Evolutionary conservation across 2,797 vertebrate species (phyloP).

Genomic region (Morus bassanus): DNA sequence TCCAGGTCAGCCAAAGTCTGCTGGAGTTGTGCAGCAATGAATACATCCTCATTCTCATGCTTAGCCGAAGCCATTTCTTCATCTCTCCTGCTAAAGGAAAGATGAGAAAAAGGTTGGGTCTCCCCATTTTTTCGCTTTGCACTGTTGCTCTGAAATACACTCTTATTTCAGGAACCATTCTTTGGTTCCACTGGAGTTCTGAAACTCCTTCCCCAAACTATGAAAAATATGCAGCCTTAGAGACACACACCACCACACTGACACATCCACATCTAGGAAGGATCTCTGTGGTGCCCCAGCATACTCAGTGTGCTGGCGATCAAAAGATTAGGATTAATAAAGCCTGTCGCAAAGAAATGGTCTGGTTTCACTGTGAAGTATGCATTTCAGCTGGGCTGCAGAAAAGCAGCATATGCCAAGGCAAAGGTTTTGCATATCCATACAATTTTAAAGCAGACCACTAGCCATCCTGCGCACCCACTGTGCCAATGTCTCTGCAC

Average conservation of each 20-base stretch:
- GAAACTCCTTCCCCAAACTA: neutral
- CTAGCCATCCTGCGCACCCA: neutral
- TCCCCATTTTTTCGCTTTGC: neutral
- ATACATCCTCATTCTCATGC: slow-evolving; percentile 62
- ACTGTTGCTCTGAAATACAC: neutral
- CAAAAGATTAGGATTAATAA: neutral
- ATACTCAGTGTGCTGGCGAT: neutral
- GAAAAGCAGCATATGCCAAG: neutral
- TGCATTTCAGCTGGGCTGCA: neutral
- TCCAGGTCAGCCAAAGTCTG: slow-evolving; percentile 80
- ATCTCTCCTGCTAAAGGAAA: neutral
- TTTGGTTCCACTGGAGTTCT: neutral
- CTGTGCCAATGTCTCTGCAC: neutral
- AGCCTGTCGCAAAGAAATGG: neutral
- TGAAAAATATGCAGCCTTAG: neutral
- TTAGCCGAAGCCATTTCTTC: neutral
- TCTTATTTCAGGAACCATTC: neutral
- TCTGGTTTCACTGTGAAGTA: neutral
- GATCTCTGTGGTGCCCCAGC: neutral
- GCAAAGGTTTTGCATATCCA: neutral
- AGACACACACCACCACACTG: neutral
- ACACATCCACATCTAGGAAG: neutral
- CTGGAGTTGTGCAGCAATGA: slow-evolving; percentile 73
- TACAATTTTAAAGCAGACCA: neutral
- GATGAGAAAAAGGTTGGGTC: neutral